Percentiles rank a stretch among this genome's conserved stretches.
Evolutionary conservation across 2,113 vertebrate species (phyloP).

Genomic region (Pica pica): DNA sequence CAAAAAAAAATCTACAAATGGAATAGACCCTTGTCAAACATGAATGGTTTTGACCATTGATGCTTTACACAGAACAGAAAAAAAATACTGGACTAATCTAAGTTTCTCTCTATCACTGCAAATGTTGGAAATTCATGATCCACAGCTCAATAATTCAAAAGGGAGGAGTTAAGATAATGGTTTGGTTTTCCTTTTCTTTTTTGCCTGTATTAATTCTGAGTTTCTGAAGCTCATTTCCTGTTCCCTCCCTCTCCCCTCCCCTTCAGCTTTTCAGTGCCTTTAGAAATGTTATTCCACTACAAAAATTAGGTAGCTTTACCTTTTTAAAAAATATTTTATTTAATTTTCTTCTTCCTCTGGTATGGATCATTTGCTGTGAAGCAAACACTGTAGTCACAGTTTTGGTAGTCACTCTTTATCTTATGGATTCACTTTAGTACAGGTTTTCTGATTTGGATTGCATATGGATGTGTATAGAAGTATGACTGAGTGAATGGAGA

Average conservation of each 20-base stretch:
- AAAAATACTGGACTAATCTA: neutral
- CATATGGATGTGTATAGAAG: too few relatives aligned
- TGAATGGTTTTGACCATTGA: neutral
- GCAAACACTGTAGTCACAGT: neutral
- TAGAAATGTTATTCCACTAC: neutral
- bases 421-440: neutral
- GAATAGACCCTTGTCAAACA: neutral
- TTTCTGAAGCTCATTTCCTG: neutral
- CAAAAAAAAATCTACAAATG: neutral
- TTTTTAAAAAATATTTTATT: neutral
- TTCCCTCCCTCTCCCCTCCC: accelerated
- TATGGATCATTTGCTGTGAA: neutral
- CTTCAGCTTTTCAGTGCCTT: neutral
- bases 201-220: neutral
- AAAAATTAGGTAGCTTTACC: neutral
- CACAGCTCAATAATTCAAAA: neutral
- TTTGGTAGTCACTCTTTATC: neutral
- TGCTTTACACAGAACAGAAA: neutral
- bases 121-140: neutral
- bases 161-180: neutral
- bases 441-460: neutral
- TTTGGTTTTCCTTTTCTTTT: neutral
- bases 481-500: neutral
- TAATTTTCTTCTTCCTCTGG: neutral
- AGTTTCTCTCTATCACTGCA: neutral